phyloP scores from a whole-genome alignment of 2,797 vertebrate species.

The Calcarius lapponicus region DNA sequence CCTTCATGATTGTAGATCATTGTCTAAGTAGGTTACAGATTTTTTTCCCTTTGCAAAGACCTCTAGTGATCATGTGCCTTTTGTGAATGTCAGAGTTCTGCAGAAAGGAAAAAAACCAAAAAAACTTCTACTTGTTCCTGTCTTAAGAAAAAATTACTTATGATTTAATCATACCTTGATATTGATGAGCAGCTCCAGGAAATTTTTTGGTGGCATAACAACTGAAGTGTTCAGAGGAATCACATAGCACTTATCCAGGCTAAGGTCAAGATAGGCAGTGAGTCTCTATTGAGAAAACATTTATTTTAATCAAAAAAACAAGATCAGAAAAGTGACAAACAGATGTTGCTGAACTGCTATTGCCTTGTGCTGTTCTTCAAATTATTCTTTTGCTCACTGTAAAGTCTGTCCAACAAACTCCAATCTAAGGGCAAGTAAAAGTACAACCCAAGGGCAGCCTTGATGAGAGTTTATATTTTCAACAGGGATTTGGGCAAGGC shows the following conservation, averaged over 20 bases:
- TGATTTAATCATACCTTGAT: constrained; percentile 83
- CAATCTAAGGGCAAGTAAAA: not conserved
- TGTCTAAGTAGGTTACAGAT: not conserved
- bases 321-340: not conserved
- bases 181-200: constrained; percentile 91
- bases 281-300: constrained; percentile 80
- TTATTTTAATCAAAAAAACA: constrained; percentile 13
- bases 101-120: not conserved
- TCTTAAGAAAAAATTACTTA: not conserved
- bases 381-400: not conserved
- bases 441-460: not conserved
- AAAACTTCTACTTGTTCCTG: not conserved
- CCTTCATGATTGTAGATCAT: not conserved
- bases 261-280: constrained; percentile 95
- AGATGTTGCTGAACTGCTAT: not conserved
- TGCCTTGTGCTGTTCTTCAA: not conserved
- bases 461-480: not conserved
- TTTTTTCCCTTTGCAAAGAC: not conserved
- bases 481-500: not conserved
- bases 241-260: constrained; percentile 94
- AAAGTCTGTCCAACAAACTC: not conserved
- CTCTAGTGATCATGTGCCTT: not conserved
- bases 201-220: constrained; percentile 93
- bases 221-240: constrained; percentile 95
- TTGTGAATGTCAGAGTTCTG: not conserved